Percentiles rank a stretch among this genome's conserved stretches.
phyloP scores from a whole-genome alignment of 2,797 vertebrate species.

The Malacoraja senta region DNA sequence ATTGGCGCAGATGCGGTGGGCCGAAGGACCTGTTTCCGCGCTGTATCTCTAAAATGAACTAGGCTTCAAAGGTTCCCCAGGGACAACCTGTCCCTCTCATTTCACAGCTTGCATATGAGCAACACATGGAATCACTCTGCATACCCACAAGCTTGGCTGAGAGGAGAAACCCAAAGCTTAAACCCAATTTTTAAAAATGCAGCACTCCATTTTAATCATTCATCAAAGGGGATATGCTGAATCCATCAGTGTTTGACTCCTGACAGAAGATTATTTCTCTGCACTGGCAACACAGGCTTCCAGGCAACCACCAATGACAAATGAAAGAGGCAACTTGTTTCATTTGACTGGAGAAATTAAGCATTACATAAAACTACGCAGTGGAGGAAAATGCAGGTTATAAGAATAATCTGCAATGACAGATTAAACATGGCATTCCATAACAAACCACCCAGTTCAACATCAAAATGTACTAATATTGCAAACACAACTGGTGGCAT shows the following conservation, averaged over 20 bases:
- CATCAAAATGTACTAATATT: neutral
- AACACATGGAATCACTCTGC: neutral
- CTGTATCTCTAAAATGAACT: too few relatives aligned
- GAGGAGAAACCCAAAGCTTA: neutral
- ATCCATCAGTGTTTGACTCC: neutral
- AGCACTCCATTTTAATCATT: neutral
- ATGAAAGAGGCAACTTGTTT: neutral
- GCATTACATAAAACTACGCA: neutral
- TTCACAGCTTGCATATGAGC: neutral
- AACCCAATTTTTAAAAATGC: neutral
- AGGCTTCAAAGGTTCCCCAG: neutral
- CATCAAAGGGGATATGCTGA: neutral
- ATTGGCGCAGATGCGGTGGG: too few relatives aligned
- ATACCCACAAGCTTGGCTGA: neutral
- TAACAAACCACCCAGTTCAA: neutral
- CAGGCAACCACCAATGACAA: neutral
- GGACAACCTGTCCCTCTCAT: neutral
- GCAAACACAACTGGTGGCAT: neutral
- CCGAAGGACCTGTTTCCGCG: too few relatives aligned
- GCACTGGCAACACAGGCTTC: neutral
- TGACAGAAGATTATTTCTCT: neutral
- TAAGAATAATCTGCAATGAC: conserved; percentile 15
- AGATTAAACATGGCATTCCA: neutral
- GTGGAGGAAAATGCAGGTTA: neutral
- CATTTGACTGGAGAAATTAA: neutral